These are phyloP conservation scores for Tetheella fluctuosa DNA, from an alignment of 2,888 invertebrate genomes.

Conservation along the genomic window DNA sequence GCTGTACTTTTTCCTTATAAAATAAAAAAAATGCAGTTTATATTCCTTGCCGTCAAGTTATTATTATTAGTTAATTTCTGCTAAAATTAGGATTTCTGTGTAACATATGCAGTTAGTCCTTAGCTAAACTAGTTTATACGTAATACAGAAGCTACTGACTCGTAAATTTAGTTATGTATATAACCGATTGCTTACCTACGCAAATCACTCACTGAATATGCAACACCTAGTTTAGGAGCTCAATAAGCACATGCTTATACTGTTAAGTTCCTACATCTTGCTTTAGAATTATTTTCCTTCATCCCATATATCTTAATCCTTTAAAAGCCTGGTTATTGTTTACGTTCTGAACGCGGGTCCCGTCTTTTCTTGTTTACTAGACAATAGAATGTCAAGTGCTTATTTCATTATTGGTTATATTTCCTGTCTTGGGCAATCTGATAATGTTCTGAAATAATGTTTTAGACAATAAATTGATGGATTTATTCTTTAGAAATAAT, in stretches of 20 bases:
- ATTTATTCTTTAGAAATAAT: neutral
- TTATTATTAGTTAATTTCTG: no score
- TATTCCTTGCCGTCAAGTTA: neutral
- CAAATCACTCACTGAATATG: conserved; percentile 83
- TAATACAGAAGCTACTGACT: conserved; percentile 39
- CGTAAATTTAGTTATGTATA: conserved; percentile 67
- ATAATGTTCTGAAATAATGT: neutral
- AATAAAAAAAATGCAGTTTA: neutral
- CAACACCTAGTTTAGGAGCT: conserved; percentile 79
- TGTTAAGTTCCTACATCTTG: conserved; percentile 73
- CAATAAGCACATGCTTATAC: conserved; percentile 80
- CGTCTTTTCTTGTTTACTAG: conserved; percentile 5
- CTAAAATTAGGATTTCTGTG: no score
- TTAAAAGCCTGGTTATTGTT: conserved; percentile 24
- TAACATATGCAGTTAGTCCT: conserved; percentile 31
- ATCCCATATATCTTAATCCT: conserved; percentile 39
- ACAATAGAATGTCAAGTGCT: neutral
- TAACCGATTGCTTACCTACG: conserved; percentile 82
- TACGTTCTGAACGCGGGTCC: conserved; percentile 5
- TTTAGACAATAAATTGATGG: neutral
- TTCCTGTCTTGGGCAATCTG: neutral
- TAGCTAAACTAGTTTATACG: conserved; percentile 28
- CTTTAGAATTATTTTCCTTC: conserved; percentile 54
- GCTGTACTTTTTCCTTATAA: neutral
- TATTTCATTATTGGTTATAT: conserved; percentile 1